Conservation (phyloP, 1,140 invertebrate genomes). For the Venturia canescens region DNA sequence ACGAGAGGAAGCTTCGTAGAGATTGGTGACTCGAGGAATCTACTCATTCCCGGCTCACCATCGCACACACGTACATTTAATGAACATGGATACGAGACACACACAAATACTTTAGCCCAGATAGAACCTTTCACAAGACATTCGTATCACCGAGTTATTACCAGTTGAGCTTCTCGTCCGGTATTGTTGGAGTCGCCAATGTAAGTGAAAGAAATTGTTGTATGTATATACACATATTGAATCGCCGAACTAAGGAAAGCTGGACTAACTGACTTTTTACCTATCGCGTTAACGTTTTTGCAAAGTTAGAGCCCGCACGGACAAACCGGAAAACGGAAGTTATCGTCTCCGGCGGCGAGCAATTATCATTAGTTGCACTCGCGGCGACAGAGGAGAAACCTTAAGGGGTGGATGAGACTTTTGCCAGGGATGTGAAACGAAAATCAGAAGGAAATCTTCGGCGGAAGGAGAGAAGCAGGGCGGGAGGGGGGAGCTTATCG, state of each 20-base stretch:
- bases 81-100: background rate
- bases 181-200: slow-evolving; percentile 6
- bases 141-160: slow-evolving; percentile 62
- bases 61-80: background rate
- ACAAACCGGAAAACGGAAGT: slow-evolving; percentile 65
- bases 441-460: slow-evolving; percentile 46
- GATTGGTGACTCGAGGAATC: slow-evolving; percentile 33
- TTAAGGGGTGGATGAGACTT: slow-evolving; percentile 39
- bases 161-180: slow-evolving; percentile 31
- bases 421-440: slow-evolving; percentile 53
- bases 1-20: slow-evolving; percentile 26
- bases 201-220: slow-evolving; percentile 25
- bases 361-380: slow-evolving; percentile 72
- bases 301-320: slow-evolving; percentile 49
- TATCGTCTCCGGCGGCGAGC: slow-evolving; percentile 59
- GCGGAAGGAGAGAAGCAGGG: background rate
- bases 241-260: background rate
- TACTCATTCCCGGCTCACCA: background rate
- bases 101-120: background rate
- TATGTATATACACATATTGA: background rate
- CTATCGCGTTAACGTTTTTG: slow-evolving; percentile 59
- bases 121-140: slow-evolving; percentile 34
- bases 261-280: slow-evolving; percentile 49
- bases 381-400: slow-evolving; percentile 48
- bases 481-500: background rate